Percentiles rank a stretch among this genome's conserved stretches.
Conservation (phyloP, 2,797 vertebrate genomes). For the Neostethus bicornis region DNA sequence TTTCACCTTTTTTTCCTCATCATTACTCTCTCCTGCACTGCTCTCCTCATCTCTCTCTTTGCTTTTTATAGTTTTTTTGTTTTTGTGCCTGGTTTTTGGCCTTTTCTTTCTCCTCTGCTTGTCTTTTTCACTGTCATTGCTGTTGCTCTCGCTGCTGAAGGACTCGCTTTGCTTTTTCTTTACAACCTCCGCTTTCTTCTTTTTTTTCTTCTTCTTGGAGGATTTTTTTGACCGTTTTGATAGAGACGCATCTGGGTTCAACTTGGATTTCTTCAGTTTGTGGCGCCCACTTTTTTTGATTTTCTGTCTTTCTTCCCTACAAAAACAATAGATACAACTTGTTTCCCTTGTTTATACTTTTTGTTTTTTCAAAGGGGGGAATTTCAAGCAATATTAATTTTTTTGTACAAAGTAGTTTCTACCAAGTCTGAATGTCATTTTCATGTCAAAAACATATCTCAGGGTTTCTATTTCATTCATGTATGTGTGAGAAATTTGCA, state of each 20-base stretch:
- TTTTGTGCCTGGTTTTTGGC: slow-evolving; percentile 71
- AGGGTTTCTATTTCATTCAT: too few species aligned
- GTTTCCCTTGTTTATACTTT: too few species aligned
- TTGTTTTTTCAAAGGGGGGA: too few species aligned
- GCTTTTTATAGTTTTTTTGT: slow-evolving; percentile 72
- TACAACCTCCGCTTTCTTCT: slow-evolving; percentile 85
- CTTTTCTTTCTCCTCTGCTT: slow-evolving; percentile 69
- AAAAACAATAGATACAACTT: slow-evolving; percentile 16
- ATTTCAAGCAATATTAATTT: too few species aligned
- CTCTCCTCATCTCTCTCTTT: slow-evolving; percentile 74
- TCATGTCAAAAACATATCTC: too few species aligned
- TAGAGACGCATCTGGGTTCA: slow-evolving; percentile 72
- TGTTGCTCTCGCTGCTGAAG: slow-evolving; percentile 70
- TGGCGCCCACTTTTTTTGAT: slow-evolving; percentile 71
- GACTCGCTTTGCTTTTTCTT: slow-evolving; percentile 81
- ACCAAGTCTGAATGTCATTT: too few species aligned
- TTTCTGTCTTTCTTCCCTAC: slow-evolving; percentile 72
- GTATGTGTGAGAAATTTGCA: too few species aligned
- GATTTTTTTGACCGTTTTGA: slow-evolving; percentile 89
- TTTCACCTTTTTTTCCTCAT: slow-evolving; percentile 48
- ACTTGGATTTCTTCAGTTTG: slow-evolving; percentile 81
- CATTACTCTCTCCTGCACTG: slow-evolving; percentile 79
- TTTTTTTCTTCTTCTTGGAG: slow-evolving; percentile 88
- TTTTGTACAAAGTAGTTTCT: neutral
- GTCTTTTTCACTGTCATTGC: slow-evolving; percentile 53